These are phyloP conservation scores for Zaprionus africanus DNA, from an alignment of 1,140 invertebrate genomes.

Conservation along the genomic window DNA sequence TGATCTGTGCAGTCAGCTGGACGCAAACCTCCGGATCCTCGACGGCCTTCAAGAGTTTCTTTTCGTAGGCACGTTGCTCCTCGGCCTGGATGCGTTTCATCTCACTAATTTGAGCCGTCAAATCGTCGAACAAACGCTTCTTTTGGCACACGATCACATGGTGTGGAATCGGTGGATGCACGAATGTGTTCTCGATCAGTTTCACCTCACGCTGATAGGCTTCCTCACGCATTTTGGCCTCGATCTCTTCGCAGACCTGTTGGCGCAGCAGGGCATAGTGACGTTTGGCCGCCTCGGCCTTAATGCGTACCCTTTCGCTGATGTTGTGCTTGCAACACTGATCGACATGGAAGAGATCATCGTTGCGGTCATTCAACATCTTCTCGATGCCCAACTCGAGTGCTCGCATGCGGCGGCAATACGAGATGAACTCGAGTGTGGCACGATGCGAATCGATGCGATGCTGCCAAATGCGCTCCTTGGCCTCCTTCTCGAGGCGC, in stretches of 20 bases:
- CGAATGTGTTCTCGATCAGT: constrained; percentile 76
- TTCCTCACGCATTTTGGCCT: constrained; percentile 55
- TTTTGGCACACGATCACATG: constrained; percentile 44
- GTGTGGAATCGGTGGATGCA: constrained; percentile 58
- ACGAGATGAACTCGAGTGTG: constrained; percentile 71
- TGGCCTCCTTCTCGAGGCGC: constrained; percentile 56
- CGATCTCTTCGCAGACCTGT: constrained; percentile 71
- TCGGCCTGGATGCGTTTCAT: constrained; percentile 67
- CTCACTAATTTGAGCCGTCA: constrained; percentile 69
- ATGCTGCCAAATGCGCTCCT: constrained; percentile 19
- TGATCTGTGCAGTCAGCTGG: constrained; percentile 56
- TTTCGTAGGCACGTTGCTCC: constrained; percentile 58
- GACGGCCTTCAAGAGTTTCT: constrained; percentile 52
- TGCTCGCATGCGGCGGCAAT: constrained; percentile 63
- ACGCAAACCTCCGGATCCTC: constrained; percentile 64
- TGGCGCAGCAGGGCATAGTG: constrained; percentile 58
- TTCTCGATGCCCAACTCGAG: constrained; percentile 68
- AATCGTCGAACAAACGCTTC: constrained; percentile 42
- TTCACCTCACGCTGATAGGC: constrained; percentile 65
- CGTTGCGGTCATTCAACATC: constrained; percentile 66
- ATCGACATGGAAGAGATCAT: constrained; percentile 68
- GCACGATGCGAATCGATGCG: constrained; percentile 57
- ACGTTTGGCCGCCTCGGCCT: constrained; percentile 50
- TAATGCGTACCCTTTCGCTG: constrained; percentile 35
- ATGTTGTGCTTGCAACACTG: constrained; percentile 72